These are phyloP conservation scores for Eurosta solidaginis DNA, from an alignment of 1,140 invertebrate species.

Conservation along the genomic window DNA sequence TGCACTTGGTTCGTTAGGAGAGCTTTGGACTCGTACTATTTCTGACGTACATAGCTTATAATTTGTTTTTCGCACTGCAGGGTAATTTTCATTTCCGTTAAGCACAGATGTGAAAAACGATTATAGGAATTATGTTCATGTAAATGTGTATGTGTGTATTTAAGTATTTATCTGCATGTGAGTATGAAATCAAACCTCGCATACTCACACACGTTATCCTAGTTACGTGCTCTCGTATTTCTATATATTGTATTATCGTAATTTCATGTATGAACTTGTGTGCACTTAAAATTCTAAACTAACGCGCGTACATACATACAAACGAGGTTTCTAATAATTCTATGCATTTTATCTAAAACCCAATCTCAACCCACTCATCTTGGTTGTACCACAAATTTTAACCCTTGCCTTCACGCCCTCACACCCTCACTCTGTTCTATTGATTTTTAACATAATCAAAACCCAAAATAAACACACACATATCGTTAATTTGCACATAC, in stretches of 20 bases:
- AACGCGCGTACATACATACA: neutral
- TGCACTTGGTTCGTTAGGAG: too few relatives aligned
- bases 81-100: too few relatives aligned
- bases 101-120: neutral
- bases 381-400: slow-evolving; percentile 1
- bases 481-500: neutral
- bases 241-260: neutral
- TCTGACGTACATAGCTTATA: too few relatives aligned
- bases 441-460: slow-evolving; percentile 60
- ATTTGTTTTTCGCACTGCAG: too few relatives aligned
- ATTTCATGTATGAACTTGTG: neutral
- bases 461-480: slow-evolving; percentile 44
- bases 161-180: neutral
- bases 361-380: slow-evolving; percentile 40
- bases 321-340: neutral
- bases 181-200: too few relatives aligned
- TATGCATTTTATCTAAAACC: slow-evolving; percentile 19
- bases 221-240: neutral
- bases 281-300: neutral
- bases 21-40: too few relatives aligned
- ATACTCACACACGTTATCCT: neutral
- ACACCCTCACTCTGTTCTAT: slow-evolving; percentile 49
- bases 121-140: neutral
- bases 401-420: too few relatives aligned
- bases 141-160: neutral